Evolutionary conservation across 2,797 vertebrate species (phyloP).

Genomic region (Orestias chungarensis): DNA sequence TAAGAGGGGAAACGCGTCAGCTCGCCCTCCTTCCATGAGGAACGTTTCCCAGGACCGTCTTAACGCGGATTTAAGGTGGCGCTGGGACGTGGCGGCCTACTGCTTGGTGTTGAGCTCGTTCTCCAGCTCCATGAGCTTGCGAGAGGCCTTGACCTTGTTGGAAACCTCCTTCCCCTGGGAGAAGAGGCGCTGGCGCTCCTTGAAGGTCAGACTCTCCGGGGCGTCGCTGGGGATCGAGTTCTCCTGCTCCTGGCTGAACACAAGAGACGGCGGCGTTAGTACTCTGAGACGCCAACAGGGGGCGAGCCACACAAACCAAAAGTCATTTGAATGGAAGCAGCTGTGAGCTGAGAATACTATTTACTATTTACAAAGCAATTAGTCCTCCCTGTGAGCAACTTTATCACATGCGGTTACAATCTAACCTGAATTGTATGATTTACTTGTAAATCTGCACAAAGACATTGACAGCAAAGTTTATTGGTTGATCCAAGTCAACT

Average conservation of each 20-base stretch:
- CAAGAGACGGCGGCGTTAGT: too few relatives aligned
- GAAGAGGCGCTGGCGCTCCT: slow-evolving; percentile 97
- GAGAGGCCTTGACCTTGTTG: slow-evolving; percentile 96
- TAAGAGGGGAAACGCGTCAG: slow-evolving; percentile 48
- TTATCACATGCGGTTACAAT: too few relatives aligned
- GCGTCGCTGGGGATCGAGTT: slow-evolving; percentile 79
- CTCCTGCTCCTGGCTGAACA: slow-evolving; percentile 88
- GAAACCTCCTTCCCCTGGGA: slow-evolving; percentile 98
- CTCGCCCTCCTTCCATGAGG: slow-evolving; percentile 43
- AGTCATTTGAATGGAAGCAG: background rate
- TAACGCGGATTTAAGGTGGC: slow-evolving; percentile 40
- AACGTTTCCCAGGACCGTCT: slow-evolving; percentile 51
- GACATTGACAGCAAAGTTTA: too few relatives aligned
- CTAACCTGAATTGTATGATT: too few relatives aligned
- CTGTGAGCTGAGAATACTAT: too few relatives aligned
- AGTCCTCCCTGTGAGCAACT: too few relatives aligned
- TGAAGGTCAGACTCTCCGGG: slow-evolving; percentile 95
- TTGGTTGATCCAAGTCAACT: too few relatives aligned
- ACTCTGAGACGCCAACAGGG: background rate
- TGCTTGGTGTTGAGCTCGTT: slow-evolving; percentile 96
- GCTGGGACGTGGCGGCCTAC: slow-evolving; percentile 56
- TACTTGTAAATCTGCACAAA: too few relatives aligned
- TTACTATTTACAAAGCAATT: too few relatives aligned
- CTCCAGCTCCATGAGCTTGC: slow-evolving; percentile 97
- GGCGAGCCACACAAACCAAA: background rate